phyloP scores from a whole-genome alignment of 2,888 invertebrate species.

The Tineola bisselliella region DNA sequence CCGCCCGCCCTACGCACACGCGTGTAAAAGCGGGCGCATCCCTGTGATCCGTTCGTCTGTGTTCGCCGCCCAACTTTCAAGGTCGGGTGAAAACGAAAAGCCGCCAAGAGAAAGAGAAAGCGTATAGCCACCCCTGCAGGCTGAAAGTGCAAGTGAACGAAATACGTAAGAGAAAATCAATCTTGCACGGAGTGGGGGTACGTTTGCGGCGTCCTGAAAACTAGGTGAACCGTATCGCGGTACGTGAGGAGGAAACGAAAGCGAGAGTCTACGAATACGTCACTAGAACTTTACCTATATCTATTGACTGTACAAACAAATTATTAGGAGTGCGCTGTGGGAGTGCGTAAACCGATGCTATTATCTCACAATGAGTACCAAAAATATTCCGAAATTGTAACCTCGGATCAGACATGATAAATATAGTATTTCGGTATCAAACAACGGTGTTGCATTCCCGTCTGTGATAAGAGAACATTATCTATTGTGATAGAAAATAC shows the following conservation, averaged over 20 bases:
- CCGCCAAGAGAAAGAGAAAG: slow-evolving; percentile 35
- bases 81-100: slow-evolving; percentile 43
- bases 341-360: background rate
- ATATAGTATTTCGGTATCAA: slow-evolving; percentile 4
- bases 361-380: background rate
- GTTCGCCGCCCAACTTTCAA: slow-evolving; percentile 52
- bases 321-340: background rate
- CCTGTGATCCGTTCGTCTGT: slow-evolving; percentile 29
- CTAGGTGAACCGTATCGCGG: slow-evolving; percentile 54
- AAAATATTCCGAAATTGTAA: background rate
- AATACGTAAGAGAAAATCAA: slow-evolving; percentile 63
- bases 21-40: slow-evolving; percentile 3
- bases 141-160: slow-evolving; percentile 56
- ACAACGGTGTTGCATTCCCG: background rate
- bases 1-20: slow-evolving; percentile 9
- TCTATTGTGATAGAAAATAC: background rate
- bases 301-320: background rate
- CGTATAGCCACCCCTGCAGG: slow-evolving; percentile 31
- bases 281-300: background rate
- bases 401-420: background rate
- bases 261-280: background rate
- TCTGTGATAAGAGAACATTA: background rate
- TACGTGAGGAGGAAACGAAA: slow-evolving; percentile 7
- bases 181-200: slow-evolving; percentile 53
- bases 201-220: slow-evolving; percentile 31